phyloP scores from a whole-genome alignment of 2,797 vertebrate genomes.

The Dallia pectoralis region DNA sequence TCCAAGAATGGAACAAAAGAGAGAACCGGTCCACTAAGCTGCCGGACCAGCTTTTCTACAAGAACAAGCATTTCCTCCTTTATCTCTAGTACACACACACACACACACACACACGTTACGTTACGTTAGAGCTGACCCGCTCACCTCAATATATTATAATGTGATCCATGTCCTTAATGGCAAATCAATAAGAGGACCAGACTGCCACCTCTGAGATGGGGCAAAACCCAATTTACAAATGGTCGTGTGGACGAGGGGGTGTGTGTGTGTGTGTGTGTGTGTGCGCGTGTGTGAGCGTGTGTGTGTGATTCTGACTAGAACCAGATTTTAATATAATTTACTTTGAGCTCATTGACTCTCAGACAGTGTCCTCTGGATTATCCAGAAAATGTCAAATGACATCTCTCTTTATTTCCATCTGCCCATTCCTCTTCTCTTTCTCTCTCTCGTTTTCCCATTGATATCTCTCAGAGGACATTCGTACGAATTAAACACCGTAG shows the following conservation, averaged over 20 bases:
- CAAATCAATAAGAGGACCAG: slow-evolving; percentile 77
- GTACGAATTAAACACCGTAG: no score
- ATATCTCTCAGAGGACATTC: slow-evolving; percentile 2
- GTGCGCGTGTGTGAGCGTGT: slow-evolving; percentile 80
- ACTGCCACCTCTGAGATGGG: slow-evolving; percentile 65
- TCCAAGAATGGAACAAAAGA: slow-evolving; percentile 39
- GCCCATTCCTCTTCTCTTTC: slow-evolving; percentile 54
- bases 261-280: slow-evolving; percentile 76
- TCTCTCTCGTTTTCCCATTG: slow-evolving; percentile 17
- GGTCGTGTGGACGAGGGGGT: slow-evolving; percentile 70
- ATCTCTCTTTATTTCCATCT: slow-evolving; percentile 32
- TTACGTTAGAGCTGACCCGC: slow-evolving; percentile 65
- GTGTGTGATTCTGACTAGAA: slow-evolving; percentile 77
- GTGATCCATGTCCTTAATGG: slow-evolving; percentile 75
- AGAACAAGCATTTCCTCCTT: slow-evolving; percentile 29
- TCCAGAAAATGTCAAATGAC: slow-evolving; percentile 66
- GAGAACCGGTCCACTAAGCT: slow-evolving; percentile 12
- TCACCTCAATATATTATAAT: slow-evolving; percentile 77
- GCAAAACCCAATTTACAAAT: slow-evolving; percentile 76
- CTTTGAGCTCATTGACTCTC: slow-evolving; percentile 74
- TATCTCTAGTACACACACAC: slow-evolving; percentile 41
- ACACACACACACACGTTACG: slow-evolving; percentile 66
- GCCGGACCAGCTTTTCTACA: slow-evolving; percentile 12
- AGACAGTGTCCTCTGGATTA: slow-evolving; percentile 65
- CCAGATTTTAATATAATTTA: slow-evolving; percentile 75